phyloP scores from a whole-genome alignment of 2,888 invertebrate species.

The Sclerodermus sp. region DNA sequence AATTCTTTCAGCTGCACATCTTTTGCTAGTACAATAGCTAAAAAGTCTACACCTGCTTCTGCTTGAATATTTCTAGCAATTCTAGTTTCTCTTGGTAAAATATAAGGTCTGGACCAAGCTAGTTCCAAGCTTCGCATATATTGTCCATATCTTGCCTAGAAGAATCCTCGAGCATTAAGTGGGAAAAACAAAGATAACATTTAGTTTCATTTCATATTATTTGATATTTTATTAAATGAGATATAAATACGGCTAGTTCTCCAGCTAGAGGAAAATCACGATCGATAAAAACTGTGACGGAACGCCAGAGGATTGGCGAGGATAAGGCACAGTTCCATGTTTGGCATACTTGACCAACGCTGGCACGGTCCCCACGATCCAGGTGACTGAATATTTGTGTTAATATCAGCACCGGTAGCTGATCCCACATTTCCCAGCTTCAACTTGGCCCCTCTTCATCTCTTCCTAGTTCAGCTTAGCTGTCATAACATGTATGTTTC shows the following conservation, averaged over 20 bases:
- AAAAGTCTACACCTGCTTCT: slow-evolving; percentile 54
- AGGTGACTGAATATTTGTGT: slow-evolving; percentile 50
- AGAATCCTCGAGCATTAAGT: no score
- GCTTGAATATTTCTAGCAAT: slow-evolving; percentile 52
- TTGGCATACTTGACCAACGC: slow-evolving; percentile 43
- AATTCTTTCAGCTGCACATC: slow-evolving; percentile 56
- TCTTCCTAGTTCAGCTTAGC: slow-evolving; percentile 15
- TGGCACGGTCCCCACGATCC: slow-evolving; percentile 43
- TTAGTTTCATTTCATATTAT: no score
- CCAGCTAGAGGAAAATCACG: slow-evolving; percentile 43
- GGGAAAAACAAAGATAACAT: no score
- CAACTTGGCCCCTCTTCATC: slow-evolving; percentile 41
- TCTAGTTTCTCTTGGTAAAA: slow-evolving; percentile 41
- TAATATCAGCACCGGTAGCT: slow-evolving; percentile 55
- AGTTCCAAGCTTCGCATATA: slow-evolving; percentile 58
- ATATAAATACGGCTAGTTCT: slow-evolving; percentile 39
- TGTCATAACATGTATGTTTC: no score
- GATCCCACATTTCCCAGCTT: slow-evolving; percentile 52
- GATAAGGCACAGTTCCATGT: slow-evolving; percentile 47
- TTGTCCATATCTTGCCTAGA: slow-evolving; percentile 53
- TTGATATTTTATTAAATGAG: no score
- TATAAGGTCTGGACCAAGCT: slow-evolving; percentile 58
- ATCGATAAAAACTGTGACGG: slow-evolving; percentile 47
- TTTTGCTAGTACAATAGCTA: slow-evolving; percentile 53
- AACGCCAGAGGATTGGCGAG: slow-evolving; percentile 50